Evolutionary conservation across 64 coral and sea anemone genomes (phyloP), one percentile per base, ranked within the genome.

Genomic region (Montipora sp.): DNA sequence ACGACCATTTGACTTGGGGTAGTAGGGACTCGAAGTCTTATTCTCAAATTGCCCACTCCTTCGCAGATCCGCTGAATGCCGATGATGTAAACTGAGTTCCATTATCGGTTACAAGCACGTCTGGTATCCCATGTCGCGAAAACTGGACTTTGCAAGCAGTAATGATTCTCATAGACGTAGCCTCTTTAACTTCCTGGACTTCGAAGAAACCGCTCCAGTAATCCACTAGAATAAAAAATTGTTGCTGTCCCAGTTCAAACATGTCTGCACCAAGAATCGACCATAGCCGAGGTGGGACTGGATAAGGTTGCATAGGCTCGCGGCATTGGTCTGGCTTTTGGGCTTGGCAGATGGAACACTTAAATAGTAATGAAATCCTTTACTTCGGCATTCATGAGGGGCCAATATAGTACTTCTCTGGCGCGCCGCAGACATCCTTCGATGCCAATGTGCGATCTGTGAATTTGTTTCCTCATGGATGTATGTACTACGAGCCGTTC

Each of bases 131-230:
- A 51, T 94, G 71, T 75, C 87, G 15, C 0, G 93, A 49, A 45
- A 94, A 90, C 16, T 90, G 88, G 16, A 78, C 88, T 69, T 94
- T 85, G 69, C 51, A 70, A 24, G 90, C 90, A 82, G 46, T 69
- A 7, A 83, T 92, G 11, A 83, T 47, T 7, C 66, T 92, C 1
- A 68, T 15, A 36, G 88, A 78, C 7, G 75, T 22, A 9, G 75
- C 69, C 21, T 59, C 48, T 50, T 74, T 78, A 18, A 91, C 45
- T 80, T 91, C 79, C 48, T 91, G 78, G 13, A 91, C 89, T 92
- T 92, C 80, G 44, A 92, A 92, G 90, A 83, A 83, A n/a, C 80
- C 80, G 7, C n/a, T n/a, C n/a, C n/a, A n/a, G n/a, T n/a, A n/a
- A n/a, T n/a, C n/a, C n/a, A n/a, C n/a, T n/a, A n/a, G n/a, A n/a